Evolutionary conservation across 2,888 invertebrate species (phyloP).

Genomic region (Drosophila hawaiiensis): DNA sequence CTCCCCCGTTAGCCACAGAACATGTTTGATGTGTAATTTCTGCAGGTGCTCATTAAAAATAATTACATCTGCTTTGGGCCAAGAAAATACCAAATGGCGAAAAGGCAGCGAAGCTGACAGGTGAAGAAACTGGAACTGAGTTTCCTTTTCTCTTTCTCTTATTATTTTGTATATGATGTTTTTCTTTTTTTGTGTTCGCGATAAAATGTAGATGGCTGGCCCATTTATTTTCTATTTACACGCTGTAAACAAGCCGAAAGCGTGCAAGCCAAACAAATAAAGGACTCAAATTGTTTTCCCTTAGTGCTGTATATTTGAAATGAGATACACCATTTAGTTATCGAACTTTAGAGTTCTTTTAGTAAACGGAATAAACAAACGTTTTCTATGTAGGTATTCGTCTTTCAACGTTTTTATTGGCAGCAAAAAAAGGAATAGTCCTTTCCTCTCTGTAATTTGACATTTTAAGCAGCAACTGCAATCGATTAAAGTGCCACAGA

Average conservation of each 20-base stretch:
- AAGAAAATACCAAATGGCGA: constrained; percentile 58
- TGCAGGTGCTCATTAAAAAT: constrained; percentile 79
- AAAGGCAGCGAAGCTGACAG: constrained; percentile 65
- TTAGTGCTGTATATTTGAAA: not conserved
- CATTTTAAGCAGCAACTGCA: not conserved
- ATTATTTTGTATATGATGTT: not conserved
- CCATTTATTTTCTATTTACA: constrained; percentile 66
- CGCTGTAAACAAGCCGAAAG: constrained; percentile 42
- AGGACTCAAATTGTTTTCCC: constrained; percentile 18
- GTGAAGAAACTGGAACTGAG: constrained; percentile 45
- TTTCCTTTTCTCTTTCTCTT: constrained; percentile 21
- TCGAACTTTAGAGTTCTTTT: constrained; percentile 1
- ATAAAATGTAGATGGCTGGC: constrained; percentile 51
- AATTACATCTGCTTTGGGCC: constrained; percentile 75
- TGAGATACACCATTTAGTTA: constrained; percentile 1
- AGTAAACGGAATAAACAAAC: not conserved
- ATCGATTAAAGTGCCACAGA: not conserved
- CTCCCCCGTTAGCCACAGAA: constrained; percentile 2
- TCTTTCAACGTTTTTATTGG: not conserved
- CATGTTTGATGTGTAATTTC: constrained; percentile 78
- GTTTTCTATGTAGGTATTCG: not conserved
- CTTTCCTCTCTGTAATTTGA: not conserved
- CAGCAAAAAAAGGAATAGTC: not conserved
- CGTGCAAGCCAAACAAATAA: constrained; percentile 44
- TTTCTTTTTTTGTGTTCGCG: constrained; percentile 21